Evolutionary conservation across 2,888 invertebrate species (phyloP).

Genomic region (Endotricha flammealis): DNA sequence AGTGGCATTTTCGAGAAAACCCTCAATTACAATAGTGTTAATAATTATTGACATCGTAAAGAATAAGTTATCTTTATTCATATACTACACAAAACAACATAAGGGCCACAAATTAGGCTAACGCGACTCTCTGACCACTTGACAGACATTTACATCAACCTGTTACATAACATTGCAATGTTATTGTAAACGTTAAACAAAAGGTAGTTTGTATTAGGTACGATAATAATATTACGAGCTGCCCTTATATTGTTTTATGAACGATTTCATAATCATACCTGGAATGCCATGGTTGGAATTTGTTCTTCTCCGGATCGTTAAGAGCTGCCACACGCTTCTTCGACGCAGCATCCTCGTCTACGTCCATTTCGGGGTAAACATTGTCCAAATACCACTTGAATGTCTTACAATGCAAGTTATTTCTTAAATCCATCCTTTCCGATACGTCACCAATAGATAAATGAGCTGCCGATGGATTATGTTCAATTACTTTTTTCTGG

Average conservation of each 20-base stretch:
- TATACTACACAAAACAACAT: too few relatives aligned
- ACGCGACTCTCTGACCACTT: too few relatives aligned
- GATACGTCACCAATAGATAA: slow-evolving; percentile 88
- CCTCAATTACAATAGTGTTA: too few relatives aligned
- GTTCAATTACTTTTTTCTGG: slow-evolving; percentile 86
- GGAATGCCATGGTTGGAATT: slow-evolving; percentile 90
- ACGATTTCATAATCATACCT: slow-evolving; percentile 46
- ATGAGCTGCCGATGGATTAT: slow-evolving; percentile 79
- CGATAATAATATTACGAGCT: neutral
- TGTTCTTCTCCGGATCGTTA: slow-evolving; percentile 76
- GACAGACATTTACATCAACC: too few relatives aligned
- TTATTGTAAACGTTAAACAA: neutral
- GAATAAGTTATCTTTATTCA: too few relatives aligned
- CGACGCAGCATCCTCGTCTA: slow-evolving; percentile 78
- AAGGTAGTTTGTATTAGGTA: too few relatives aligned
- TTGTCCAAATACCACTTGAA: slow-evolving; percentile 93
- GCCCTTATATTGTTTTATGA: neutral
- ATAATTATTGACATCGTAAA: too few relatives aligned
- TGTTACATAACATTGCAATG: too few relatives aligned
- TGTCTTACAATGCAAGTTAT: slow-evolving; percentile 85
- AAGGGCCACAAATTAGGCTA: too few relatives aligned
- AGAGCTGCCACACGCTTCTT: slow-evolving; percentile 79
- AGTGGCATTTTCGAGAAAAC: too few relatives aligned
- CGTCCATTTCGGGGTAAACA: slow-evolving; percentile 88
- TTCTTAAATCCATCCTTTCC: slow-evolving; percentile 83